Evolutionary conservation across 1,140 invertebrate species (phyloP), one percentile per base, ranked within the genome.

Genomic region (Trachelipus rathkii): DNA sequence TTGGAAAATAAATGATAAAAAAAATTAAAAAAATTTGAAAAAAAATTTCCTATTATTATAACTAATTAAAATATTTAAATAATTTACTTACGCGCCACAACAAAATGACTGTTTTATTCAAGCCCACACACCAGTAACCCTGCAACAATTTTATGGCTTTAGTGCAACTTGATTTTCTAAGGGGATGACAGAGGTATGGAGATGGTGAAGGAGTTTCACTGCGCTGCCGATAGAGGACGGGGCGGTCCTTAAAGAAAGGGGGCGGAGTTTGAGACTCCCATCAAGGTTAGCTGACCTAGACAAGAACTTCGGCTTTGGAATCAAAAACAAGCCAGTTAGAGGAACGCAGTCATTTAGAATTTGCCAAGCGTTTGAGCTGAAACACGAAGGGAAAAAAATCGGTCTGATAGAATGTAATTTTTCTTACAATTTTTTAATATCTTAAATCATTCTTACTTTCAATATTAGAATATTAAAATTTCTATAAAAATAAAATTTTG

Each of bases 151-250:
- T 60, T 60, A 60, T 60, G 50, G 50, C 50, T 19, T 60, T 19
- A 60, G 50, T 60, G 50, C 50, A 60, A 60, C 50, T 60, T 60
- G 50, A 60, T 60, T 60, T 60, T 60, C 50, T 4, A 60, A 60
- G 50, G 50, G 50, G 50, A 60, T 60, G 50, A 60, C 50, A 60
- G 50, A 60, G 50, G 50, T 60, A 60, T 60, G 19, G 50, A 60
- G 50, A 60, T 60, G 50, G 50, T 19, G 50, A 60, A 60, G 50
- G 50, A 60, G 50, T 60, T 60, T 4, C 50, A 15, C 50, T 60
- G 50, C 50, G 50, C 50, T 60, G 50, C 50, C 50, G 8, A 15
- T 19, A 60, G 50, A 60, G 50, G 50, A 8, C 50, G 19, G 50
- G 50, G 50, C 50, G 50, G 50, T 60, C 50, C 50, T 60, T 60